These are phyloP conservation scores for Cossypha polioptera DNA, from an alignment of 2,797 vertebrate genomes.

Conservation along the genomic window DNA sequence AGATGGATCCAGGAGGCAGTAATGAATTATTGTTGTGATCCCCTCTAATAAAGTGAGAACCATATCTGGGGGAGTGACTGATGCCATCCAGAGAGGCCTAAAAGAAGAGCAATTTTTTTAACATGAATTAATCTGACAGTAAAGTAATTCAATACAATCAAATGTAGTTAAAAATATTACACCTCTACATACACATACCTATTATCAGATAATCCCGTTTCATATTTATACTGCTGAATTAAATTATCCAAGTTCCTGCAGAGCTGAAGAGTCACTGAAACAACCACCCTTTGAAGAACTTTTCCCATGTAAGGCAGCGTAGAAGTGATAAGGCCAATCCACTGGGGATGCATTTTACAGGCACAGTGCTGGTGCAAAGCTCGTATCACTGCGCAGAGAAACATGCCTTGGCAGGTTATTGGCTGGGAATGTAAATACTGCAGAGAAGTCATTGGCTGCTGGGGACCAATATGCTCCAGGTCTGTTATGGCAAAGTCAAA, in stretches of 20 bases:
- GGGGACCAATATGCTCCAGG: conserved; percentile 92
- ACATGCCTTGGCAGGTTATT: conserved; percentile 98
- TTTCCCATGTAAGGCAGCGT: conserved; percentile 97
- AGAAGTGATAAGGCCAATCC: conserved; percentile 95
- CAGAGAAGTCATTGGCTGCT: conserved; percentile 95
- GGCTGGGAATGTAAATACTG: conserved; percentile 96
- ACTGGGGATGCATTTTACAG: conserved; percentile 98
- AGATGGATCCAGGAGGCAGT: conserved; percentile 93
- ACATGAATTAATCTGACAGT: background rate
- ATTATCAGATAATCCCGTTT: conserved; percentile 87
- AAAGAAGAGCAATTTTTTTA: conserved; percentile 2
- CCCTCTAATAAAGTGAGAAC: conserved; percentile 95
- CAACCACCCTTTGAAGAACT: conserved; percentile 91
- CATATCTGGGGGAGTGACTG: conserved; percentile 94
- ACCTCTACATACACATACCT: conserved; percentile 78
- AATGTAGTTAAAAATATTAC: background rate
- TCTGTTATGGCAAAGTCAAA: conserved; percentile 91
- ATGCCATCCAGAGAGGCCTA: conserved; percentile 95
- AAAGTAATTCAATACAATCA: background rate
- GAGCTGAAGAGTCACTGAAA: conserved; percentile 95
- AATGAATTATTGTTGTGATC: conserved; percentile 96
- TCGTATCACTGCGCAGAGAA: conserved; percentile 94
- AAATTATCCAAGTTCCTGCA: conserved; percentile 97
- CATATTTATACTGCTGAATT: conserved; percentile 95
- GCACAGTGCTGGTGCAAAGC: conserved; percentile 95